Evolutionary conservation across 2,888 invertebrate species (phyloP).

Genomic region (Myathropa florea): DNA sequence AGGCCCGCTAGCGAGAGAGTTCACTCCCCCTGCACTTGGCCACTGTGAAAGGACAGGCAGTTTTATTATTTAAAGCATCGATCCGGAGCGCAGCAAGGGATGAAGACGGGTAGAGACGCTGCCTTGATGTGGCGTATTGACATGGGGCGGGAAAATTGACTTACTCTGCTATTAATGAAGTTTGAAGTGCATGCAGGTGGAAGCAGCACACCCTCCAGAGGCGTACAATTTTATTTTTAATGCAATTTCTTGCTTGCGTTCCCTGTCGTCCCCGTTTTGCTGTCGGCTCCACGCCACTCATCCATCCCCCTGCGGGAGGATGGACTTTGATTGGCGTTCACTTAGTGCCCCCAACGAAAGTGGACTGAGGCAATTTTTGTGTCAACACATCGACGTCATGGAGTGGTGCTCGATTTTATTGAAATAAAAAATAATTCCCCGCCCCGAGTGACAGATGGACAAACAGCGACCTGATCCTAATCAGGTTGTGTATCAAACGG

Average conservation of each 20-base stretch:
- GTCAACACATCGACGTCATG: constrained; percentile 28
- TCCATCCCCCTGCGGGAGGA: not conserved
- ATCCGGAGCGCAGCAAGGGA: not conserved
- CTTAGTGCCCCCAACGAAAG: constrained; percentile 17
- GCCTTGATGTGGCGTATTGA: constrained; percentile 33
- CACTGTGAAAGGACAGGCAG: not conserved
- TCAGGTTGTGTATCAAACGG: not conserved
- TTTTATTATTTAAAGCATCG: not conserved
- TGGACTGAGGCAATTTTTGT: constrained; percentile 35
- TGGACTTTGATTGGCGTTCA: constrained; percentile 53
- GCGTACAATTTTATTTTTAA: constrained; percentile 24
- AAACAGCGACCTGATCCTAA: not conserved
- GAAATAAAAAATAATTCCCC: constrained; percentile 17
- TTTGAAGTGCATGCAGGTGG: constrained; percentile 43
- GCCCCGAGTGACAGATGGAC: not conserved
- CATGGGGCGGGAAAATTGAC: constrained; percentile 52
- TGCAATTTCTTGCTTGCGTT: constrained; percentile 9
- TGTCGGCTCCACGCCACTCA: not conserved
- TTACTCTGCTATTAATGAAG: constrained; percentile 64
- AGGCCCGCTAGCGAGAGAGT: not conserved
- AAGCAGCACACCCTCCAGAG: constrained; percentile 11
- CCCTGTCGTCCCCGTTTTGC: not conserved
- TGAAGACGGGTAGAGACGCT: not conserved
- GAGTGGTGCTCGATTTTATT: not conserved
- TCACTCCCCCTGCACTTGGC: not conserved